Conservation (phyloP, 1,140 invertebrate genomes). For the Nomia melanderi region DNA sequence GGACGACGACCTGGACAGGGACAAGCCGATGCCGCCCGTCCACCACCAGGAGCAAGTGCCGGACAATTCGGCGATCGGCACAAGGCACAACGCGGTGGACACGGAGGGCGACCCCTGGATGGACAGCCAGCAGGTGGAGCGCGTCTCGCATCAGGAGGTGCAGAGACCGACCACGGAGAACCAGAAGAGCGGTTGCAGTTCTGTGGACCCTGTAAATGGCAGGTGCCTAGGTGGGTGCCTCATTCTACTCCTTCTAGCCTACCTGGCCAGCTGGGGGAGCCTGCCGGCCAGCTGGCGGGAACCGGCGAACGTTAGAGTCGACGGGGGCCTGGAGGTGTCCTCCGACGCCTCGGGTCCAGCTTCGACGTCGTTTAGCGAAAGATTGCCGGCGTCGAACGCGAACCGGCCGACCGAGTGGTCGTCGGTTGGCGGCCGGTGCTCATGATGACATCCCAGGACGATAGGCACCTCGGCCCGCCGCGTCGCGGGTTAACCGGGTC, state of each 20-base stretch:
- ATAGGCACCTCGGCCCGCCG: constrained; percentile 14
- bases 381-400: neutral
- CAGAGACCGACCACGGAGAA: constrained; percentile 75
- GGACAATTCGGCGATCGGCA: constrained; percentile 54
- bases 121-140: constrained; percentile 74
- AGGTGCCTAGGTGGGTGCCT: constrained; percentile 80
- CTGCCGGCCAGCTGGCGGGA: constrained; percentile 46
- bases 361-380: constrained; percentile 7
- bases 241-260: constrained; percentile 76
- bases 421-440: constrained; percentile 18
- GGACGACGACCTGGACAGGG: constrained; percentile 74
- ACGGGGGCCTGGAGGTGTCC: constrained; percentile 29
- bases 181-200: constrained; percentile 70
- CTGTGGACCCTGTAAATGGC: constrained; percentile 58
- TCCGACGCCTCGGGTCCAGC: neutral
- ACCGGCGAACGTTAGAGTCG: constrained; percentile 23
- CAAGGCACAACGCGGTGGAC: constrained; percentile 69
- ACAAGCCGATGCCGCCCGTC: constrained; percentile 62
- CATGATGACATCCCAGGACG: constrained; percentile 49
- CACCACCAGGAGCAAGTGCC: constrained; percentile 37
- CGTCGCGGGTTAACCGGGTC: neutral
- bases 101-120: constrained; percentile 71
- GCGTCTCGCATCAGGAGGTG: constrained; percentile 74
- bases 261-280: constrained; percentile 59
- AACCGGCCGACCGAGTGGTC: constrained; percentile 9